Percentiles rank a stretch among this genome's conserved stretches.
phyloP scores from a whole-genome alignment of 35 echinoderm and acorn worm genomes.

The Hemicentrotus pulcherrimus region DNA sequence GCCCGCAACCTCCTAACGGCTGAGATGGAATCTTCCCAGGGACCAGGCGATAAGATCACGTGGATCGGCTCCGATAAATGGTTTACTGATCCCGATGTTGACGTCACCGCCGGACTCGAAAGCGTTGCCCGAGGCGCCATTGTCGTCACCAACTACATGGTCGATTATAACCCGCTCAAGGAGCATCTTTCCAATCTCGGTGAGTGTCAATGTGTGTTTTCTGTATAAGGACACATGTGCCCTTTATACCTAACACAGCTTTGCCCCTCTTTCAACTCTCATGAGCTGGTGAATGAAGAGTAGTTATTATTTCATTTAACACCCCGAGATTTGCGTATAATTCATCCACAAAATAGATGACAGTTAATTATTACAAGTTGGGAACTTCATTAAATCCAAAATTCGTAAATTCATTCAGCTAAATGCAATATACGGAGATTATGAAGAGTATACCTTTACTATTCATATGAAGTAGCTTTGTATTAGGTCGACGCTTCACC shows the following conservation, averaged over 20 bases:
- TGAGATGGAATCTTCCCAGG: background rate
- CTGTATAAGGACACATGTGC: background rate
- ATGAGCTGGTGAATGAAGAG: no score
- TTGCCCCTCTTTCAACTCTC: background rate
- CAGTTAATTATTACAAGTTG: no score
- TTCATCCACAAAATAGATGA: no score
- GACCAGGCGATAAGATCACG: conserved; percentile 40
- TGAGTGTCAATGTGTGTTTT: background rate
- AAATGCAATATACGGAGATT: no score
- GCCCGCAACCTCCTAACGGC: conserved; percentile 30
- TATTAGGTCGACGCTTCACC: no score
- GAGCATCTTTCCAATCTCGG: conserved; percentile 12
- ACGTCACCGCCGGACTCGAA: conserved; percentile 23
- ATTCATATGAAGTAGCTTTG: no score
- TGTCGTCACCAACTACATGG: conserved; percentile 29
- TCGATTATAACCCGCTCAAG: background rate
- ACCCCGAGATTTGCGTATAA: no score
- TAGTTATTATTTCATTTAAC: no score
- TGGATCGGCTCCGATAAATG: conserved; percentile 42
- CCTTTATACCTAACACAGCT: background rate
- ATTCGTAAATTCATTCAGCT: no score
- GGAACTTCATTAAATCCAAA: no score
- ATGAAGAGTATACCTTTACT: no score
- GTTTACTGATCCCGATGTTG: conserved; percentile 48
- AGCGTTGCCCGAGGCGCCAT: conserved; percentile 21